These are phyloP conservation scores for Cathartes aura DNA, from an alignment of 2,113 vertebrate species.

Conservation along the genomic window DNA sequence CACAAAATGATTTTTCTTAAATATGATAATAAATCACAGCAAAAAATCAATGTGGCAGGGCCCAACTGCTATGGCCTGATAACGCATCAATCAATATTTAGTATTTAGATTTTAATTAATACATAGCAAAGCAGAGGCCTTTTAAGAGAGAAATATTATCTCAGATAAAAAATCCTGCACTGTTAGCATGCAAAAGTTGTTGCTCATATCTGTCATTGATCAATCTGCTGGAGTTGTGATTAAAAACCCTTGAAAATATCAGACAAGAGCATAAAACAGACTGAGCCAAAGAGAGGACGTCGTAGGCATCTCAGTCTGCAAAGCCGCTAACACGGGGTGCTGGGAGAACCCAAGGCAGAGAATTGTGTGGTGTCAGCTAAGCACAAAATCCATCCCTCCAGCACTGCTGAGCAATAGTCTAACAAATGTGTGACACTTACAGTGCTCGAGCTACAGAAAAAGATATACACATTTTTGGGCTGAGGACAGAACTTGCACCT, in stretches of 20 bases:
- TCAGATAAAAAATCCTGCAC: conserved; percentile 87
- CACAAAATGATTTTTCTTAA: conserved; percentile 99
- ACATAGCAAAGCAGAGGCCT: conserved; percentile 84
- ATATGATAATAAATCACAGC: conserved; percentile 99
- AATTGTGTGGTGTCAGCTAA: fast-evolving
- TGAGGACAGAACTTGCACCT: background rate
- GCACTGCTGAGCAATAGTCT: background rate
- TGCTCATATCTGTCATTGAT: conserved; percentile 94
- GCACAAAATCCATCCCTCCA: background rate
- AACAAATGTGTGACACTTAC: background rate
- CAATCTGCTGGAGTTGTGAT: conserved; percentile 86
- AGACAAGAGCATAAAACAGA: conserved; percentile 73
- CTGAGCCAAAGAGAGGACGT: conserved; percentile 43
- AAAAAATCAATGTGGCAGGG: conserved; percentile 92
- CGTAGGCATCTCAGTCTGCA: background rate
- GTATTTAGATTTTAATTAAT: conserved; percentile 99
- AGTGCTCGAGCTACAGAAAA: background rate
- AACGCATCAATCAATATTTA: conserved; percentile 99
- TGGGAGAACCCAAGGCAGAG: background rate
- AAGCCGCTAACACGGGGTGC: fast-evolving
- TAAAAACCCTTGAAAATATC: conserved; percentile 85
- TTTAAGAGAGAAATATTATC: conserved; percentile 97
- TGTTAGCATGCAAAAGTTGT: conserved; percentile 87
- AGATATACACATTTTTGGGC: fast-evolving
- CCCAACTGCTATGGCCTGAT: conserved; percentile 97